phyloP scores from a whole-genome alignment of 2,113 vertebrate genomes.

The Abramis brama region DNA sequence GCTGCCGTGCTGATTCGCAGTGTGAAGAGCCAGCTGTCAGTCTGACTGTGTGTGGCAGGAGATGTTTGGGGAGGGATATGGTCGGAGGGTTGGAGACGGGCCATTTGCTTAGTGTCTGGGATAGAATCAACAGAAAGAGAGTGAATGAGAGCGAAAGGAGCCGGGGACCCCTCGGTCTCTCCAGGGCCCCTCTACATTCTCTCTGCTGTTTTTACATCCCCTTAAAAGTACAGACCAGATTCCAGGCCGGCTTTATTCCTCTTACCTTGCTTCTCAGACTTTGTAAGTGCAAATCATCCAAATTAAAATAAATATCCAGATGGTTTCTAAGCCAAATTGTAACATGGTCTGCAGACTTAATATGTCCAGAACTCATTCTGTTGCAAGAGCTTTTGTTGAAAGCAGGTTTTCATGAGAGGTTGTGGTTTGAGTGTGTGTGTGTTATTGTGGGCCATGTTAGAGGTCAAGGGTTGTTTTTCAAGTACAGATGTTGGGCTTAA shows the following conservation, averaged over 20 bases:
- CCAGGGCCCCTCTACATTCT: slow-evolving; percentile 22
- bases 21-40: slow-evolving; percentile 77
- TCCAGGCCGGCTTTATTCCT: background rate
- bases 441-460: background rate
- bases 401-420: background rate
- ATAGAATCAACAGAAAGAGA: slow-evolving; percentile 61
- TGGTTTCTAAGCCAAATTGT: background rate
- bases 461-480: slow-evolving; percentile 34
- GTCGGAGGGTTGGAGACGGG: slow-evolving; percentile 63
- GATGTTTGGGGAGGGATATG: slow-evolving; percentile 51
- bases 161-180: slow-evolving; percentile 5
- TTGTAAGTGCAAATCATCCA: background rate
- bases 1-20: slow-evolving; percentile 73
- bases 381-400: background rate
- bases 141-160: slow-evolving; percentile 37
- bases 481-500: slow-evolving; percentile 9
- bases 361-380: background rate
- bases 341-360: background rate
- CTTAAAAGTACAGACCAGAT: background rate
- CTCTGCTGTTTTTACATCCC: background rate
- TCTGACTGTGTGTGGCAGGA: slow-evolving; percentile 71
- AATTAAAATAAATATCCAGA: background rate
- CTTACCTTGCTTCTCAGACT: background rate
- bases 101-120: slow-evolving; percentile 75
- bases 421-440: slow-evolving; percentile 21